Conservation (phyloP, 2,797 vertebrate genomes). For the Myotis pilosus region DNA sequence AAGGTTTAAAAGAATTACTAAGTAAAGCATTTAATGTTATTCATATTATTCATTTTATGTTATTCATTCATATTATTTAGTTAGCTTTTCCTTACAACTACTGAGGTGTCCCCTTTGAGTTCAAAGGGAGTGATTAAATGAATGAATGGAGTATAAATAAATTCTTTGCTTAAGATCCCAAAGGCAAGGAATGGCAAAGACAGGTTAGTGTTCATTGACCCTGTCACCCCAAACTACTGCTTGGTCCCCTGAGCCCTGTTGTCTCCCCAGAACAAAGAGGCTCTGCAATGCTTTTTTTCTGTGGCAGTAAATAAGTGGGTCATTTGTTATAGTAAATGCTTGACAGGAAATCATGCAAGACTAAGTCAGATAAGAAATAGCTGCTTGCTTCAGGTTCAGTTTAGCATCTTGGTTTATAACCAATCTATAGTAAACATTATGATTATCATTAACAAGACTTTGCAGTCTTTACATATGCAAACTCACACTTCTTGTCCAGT, state of each 20-base stretch:
- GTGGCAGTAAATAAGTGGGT: background rate
- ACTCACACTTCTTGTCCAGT: slow-evolving; percentile 30
- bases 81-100: slow-evolving; percentile 9
- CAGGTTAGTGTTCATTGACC: background rate
- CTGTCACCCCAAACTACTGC: background rate
- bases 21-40: slow-evolving; percentile 10
- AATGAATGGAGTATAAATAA: background rate
- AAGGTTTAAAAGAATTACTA: slow-evolving; percentile 50
- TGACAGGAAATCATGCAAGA: slow-evolving; percentile 38
- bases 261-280: slow-evolving; percentile 29
- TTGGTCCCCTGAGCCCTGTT: background rate
- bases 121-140: background rate
- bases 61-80: background rate
- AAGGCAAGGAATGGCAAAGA: slow-evolving; percentile 3
- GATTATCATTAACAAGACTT: background rate
- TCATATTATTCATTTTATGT: slow-evolving; percentile 27
- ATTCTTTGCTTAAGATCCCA: background rate
- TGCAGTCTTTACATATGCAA: background rate
- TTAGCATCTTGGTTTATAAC: slow-evolving; percentile 14
- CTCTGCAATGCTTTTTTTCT: background rate
- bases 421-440: background rate
- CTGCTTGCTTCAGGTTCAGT: background rate
- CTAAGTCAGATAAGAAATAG: slow-evolving; percentile 24
- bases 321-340: slow-evolving; percentile 35
- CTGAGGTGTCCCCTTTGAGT: background rate